These are phyloP conservation scores for Alligator mississippiensis DNA, from an alignment of 2,113 vertebrate genomes.

Conservation along the genomic window DNA sequence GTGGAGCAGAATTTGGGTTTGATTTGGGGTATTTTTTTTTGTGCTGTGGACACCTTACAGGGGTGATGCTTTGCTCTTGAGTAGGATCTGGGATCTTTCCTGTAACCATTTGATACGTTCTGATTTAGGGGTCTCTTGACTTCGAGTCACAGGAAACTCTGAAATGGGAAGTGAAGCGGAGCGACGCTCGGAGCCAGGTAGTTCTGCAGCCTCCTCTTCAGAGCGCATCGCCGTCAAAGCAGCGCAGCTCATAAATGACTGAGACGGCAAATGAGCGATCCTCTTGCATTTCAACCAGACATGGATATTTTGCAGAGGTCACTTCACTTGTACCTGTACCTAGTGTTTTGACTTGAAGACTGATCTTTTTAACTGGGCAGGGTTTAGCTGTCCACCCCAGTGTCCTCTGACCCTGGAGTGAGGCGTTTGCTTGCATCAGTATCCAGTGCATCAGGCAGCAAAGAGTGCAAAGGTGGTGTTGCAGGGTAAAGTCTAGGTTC, in stretches of 20 bases:
- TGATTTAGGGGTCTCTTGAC: background rate
- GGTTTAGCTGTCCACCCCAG: background rate
- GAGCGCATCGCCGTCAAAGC: background rate
- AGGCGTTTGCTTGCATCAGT: background rate
- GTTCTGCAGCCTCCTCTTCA: background rate
- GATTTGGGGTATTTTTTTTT: too few relatives aligned
- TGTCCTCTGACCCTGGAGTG: background rate
- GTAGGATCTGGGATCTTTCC: conserved; percentile 14
- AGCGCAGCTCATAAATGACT: background rate
- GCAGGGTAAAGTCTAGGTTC: background rate
- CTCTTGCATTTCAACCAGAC: background rate
- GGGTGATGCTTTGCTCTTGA: conserved; percentile 59
- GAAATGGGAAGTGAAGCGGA: background rate
- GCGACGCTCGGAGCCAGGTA: background rate
- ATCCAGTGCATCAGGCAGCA: background rate
- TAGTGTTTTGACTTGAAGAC: background rate
- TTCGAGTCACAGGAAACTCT: background rate
- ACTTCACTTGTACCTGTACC: background rate
- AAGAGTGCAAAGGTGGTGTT: background rate
- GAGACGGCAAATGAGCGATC: background rate
- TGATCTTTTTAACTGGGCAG: background rate
- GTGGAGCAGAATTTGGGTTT: background rate
- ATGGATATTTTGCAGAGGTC: too few relatives aligned
- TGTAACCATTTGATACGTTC: background rate
- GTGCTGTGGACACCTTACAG: conserved; percentile 44